Conservation (phyloP, 92 coral and sea anemone genomes). For the Parazoanthus atlanticus region DNA sequence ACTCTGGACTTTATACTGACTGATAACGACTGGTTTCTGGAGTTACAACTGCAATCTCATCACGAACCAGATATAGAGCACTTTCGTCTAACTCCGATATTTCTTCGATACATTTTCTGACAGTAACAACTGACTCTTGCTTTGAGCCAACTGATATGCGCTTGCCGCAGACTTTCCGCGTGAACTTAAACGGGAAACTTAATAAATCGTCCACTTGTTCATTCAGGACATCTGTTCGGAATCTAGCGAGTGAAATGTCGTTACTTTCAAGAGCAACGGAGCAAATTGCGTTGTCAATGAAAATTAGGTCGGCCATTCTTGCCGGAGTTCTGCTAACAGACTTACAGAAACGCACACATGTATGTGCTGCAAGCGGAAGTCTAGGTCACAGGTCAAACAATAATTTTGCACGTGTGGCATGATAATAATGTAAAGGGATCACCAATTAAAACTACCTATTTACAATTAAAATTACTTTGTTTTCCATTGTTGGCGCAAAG, state of each 20-base stretch:
- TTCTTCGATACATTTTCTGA: background rate
- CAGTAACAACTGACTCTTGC: conserved; percentile 18
- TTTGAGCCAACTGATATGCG: conserved; percentile 30
- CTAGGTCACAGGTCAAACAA: background rate
- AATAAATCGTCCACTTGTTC: conserved; percentile 38
- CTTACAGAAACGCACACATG: background rate
- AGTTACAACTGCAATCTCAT: too few species aligned
- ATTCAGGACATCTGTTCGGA: conserved; percentile 9
- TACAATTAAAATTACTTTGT: too few species aligned
- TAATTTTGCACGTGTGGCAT: too few species aligned
- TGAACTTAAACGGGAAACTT: conserved; percentile 37
- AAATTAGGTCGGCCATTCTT: background rate
- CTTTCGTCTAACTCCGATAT: too few species aligned
- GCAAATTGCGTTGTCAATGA: background rate
- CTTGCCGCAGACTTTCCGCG: conserved; percentile 16
- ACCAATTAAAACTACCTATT: too few species aligned
- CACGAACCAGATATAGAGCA: too few species aligned
- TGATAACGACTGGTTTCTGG: too few species aligned
- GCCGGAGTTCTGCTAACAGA: background rate
- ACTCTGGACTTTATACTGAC: too few species aligned
- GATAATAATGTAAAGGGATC: too few species aligned
- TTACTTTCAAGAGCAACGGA: background rate
- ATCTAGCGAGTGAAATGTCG: conserved; percentile 24
- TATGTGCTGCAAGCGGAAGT: background rate
- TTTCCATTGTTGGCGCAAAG: too few species aligned